A percentile compares a stretch with the other conserved stretches of the same genome.
Conservation (phyloP, 2,113 vertebrate genomes). For the Zosterops lateralis region DNA sequence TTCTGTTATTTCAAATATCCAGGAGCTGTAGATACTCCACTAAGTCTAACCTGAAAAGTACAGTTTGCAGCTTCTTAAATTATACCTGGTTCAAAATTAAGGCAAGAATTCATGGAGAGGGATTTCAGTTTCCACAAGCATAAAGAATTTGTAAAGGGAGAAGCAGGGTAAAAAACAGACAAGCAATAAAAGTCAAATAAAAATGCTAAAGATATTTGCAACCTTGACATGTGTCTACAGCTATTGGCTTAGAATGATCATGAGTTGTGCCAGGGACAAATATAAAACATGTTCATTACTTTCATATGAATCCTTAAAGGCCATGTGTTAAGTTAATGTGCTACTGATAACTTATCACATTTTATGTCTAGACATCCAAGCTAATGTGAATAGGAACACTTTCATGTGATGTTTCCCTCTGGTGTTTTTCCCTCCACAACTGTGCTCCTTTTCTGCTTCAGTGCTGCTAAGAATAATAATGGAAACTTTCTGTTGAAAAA, state of each 20-base stretch:
- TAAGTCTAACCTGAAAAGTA: neutral
- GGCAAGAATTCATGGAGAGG: neutral
- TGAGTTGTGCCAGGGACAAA: neutral
- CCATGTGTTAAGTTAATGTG: neutral
- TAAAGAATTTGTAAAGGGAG: neutral
- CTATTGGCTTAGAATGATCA: neutral
- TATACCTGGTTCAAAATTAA: neutral
- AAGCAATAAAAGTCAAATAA: neutral
- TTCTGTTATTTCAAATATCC: neutral
- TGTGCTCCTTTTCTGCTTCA: neutral
- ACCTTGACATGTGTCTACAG: neutral
- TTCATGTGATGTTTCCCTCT: neutral
- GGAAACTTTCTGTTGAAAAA: neutral
- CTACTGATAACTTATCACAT: constrained; percentile 29
- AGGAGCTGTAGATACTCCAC: neutral
- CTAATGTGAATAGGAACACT: neutral
- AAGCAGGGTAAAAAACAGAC: neutral
- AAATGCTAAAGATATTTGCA: constrained; percentile 12
- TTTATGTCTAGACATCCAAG: constrained; percentile 43
- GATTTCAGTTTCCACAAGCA: neutral
- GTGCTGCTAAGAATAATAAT: neutral
- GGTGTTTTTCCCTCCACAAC: neutral
- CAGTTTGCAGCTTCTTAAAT: neutral
- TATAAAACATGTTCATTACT: neutral
- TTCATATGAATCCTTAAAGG: neutral